Base-by-base conservation (phyloP, 2,113 vertebrate species). In the Morphnarchus princeps region DNA sequence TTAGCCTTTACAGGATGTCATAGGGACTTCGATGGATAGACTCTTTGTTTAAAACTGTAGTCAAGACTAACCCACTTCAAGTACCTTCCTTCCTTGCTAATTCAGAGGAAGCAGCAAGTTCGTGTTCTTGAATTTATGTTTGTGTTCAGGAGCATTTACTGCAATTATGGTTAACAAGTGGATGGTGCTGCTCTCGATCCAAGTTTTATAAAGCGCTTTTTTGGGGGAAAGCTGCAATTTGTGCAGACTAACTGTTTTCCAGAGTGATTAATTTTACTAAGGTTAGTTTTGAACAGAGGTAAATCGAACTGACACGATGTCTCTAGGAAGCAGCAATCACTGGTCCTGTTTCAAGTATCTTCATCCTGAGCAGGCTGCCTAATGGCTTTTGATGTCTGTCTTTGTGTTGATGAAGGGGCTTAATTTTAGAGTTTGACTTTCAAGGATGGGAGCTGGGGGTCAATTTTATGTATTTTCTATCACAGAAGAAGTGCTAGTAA, bases 41-140 rank as follows among this genome's bases (percentile, higher is more conserved):
- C 26, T 80, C 59, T 91, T 89, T 92, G 73, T 94, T 94, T 57
- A 55, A 42, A 38, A 3, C 38, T 58, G 28, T 40, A n/a, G 71
- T 88, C 50, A 34, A 32, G 89, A 45, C 17, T 31, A 70, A 67
- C 52, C 14, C 29, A 5, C 36, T 38, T 52, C 57, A 67, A 12
- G 52, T 59, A 43, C 70, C 76, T 95, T 84, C 94, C 87, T 92
- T 83, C 86, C 94, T 59, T 58, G 59, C 31, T n/a, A 66, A 45
- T 82, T 66, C 52, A 94, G 81, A 84, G 91, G 93, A 95, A 96
- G 65, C 65, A 67, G 69, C 22, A 62, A 59, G 61, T 94, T 94
- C 0, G 3, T 74, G 59, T 62, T 89, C 59, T 59, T 81, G 54
- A 91, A 74, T 49, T 89, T 45, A 8, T 0, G 11, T 74, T 87